Conservation (phyloP, 2,797 vertebrate species). For the Sardinella longiceps region DNA sequence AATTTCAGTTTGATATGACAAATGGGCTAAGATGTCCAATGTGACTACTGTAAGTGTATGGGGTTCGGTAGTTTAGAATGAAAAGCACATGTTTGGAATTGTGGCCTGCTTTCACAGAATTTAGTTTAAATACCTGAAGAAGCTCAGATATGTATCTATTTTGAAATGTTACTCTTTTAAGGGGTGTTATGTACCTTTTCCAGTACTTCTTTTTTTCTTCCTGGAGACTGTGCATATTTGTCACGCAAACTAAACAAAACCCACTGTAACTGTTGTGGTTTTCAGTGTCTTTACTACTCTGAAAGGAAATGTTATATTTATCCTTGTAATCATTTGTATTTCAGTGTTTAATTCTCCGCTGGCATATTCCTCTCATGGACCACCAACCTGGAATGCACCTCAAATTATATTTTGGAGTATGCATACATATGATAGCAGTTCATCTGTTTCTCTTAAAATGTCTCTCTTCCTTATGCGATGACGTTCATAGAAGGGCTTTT, state of each 20-base stretch:
- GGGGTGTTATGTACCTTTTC: conserved; percentile 46
- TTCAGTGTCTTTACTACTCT: neutral
- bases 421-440: neutral
- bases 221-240: conserved; percentile 4
- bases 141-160: neutral
- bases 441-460: neutral
- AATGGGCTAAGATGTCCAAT: neutral
- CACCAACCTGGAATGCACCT: neutral
- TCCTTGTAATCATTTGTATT: conserved; percentile 4
- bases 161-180: conserved; percentile 61
- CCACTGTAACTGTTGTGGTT: conserved; percentile 16
- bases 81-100: neutral
- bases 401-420: neutral
- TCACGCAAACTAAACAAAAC: neutral
- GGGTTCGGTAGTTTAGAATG: neutral
- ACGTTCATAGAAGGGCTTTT: conserved; percentile 15
- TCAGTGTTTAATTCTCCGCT: conserved; percentile 5
- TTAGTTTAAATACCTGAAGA: neutral
- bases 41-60: neutral
- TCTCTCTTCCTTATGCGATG: neutral
- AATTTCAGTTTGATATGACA: neutral
- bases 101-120: neutral
- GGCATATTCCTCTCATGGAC: neutral
- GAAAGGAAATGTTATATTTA: conserved; percentile 15
- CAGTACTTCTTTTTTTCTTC: neutral